These are phyloP conservation scores for Siniperca obscura DNA, from an alignment of 2,797 vertebrate species.

Conservation along the genomic window DNA sequence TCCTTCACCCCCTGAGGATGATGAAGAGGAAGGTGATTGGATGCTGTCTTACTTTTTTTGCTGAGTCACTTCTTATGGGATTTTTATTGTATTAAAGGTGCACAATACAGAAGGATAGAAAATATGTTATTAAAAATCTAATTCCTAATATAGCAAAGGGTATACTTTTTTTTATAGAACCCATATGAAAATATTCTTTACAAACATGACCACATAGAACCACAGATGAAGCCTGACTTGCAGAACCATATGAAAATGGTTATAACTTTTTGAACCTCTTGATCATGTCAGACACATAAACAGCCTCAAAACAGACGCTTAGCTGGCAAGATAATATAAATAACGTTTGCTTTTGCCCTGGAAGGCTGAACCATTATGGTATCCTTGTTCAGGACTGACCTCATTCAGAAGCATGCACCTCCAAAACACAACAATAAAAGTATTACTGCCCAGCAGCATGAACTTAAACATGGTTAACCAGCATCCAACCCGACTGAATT, in stretches of 20 bases:
- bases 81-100: slow-evolving; percentile 13
- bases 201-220: background rate
- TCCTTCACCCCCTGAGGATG: slow-evolving; percentile 96
- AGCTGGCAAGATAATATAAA: slow-evolving; percentile 12
- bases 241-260: slow-evolving; percentile 2
- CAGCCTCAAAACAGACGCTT: slow-evolving; percentile 13
- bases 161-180: background rate
- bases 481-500: background rate
- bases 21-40: slow-evolving; percentile 95
- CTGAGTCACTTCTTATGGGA: background rate
- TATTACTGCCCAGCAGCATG: background rate
- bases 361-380: background rate
- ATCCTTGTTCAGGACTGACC: slow-evolving; percentile 6
- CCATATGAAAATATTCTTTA: slow-evolving; percentile 8
- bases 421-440: slow-evolving; percentile 17
- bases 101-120: background rate
- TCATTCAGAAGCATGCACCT: background rate
- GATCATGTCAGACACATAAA: slow-evolving; percentile 16
- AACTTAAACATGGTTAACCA: slow-evolving; percentile 7
- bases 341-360: background rate
- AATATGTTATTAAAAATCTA: background rate
- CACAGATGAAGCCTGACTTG: background rate
- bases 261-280: slow-evolving; percentile 7
- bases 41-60: slow-evolving; percentile 4
- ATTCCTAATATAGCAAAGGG: background rate